phyloP scores from a whole-genome alignment of 2,113 vertebrate species.

The Lophura nycthemera region DNA sequence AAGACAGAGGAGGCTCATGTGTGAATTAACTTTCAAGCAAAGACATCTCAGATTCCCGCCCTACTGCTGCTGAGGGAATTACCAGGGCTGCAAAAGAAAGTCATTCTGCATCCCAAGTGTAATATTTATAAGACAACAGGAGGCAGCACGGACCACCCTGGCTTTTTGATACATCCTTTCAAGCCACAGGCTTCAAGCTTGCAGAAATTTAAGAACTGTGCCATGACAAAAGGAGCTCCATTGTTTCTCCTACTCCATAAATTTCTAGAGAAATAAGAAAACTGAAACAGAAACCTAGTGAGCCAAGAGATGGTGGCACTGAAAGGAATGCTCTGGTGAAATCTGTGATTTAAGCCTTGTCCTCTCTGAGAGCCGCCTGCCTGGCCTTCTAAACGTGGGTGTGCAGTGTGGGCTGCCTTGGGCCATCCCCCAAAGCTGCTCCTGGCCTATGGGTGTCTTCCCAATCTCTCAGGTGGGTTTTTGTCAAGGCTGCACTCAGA shows the following conservation, averaged over 20 bases:
- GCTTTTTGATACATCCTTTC: not conserved
- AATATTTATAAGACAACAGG: not conserved
- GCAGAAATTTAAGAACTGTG: not conserved
- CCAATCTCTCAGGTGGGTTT: not conserved
- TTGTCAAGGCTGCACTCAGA: constrained; percentile 4
- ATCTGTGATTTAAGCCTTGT: fast-evolving
- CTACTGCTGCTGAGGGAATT: not conserved
- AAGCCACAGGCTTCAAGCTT: not conserved
- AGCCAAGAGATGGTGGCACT: not conserved
- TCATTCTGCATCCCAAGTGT: not conserved
- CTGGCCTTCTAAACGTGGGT: not conserved
- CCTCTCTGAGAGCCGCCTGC: not conserved
- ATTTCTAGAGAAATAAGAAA: not conserved
- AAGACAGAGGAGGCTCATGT: not conserved
- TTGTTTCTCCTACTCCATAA: not conserved
- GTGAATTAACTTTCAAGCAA: not conserved
- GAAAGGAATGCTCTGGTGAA: not conserved
- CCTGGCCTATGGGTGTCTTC: not conserved
- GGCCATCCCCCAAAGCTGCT: not conserved
- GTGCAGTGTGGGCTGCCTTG: fast-evolving
- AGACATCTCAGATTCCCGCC: not conserved
- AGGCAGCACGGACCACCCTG: not conserved
- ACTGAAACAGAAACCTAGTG: not conserved
- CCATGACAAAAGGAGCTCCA: not conserved
- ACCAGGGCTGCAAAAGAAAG: not conserved